Evolutionary conservation across 2,113 vertebrate genomes (phyloP).

Genomic region (Lampris incognitus): DNA sequence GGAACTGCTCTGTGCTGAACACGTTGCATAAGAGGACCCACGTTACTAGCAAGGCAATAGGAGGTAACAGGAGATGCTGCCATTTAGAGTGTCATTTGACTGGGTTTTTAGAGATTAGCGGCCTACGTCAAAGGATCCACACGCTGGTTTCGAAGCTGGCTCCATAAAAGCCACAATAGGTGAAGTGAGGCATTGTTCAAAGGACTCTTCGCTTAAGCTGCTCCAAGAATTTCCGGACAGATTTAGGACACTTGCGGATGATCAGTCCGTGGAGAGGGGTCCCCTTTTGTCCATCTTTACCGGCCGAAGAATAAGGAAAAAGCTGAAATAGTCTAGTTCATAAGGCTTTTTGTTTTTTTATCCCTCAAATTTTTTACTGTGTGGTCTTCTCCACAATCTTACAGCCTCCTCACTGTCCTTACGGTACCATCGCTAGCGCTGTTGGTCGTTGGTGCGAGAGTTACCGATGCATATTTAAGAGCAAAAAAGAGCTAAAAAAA

Average conservation of each 20-base stretch:
- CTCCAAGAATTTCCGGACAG: slow-evolving; percentile 68
- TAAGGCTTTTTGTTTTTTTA: neutral
- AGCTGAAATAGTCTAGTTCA: neutral
- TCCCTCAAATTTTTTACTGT: neutral
- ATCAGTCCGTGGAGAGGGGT: slow-evolving; percentile 26
- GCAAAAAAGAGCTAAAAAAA: neutral
- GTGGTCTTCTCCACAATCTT: too few relatives aligned
- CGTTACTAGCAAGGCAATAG: slow-evolving; percentile 23
- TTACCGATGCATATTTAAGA: too few relatives aligned
- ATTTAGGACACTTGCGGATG: slow-evolving; percentile 61
- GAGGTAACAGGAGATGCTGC: slow-evolving; percentile 47
- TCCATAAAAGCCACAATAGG: slow-evolving; percentile 55
- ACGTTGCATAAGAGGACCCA: slow-evolving; percentile 28
- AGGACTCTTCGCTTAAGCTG: slow-evolving; percentile 66
- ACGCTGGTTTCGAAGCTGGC: slow-evolving; percentile 58
- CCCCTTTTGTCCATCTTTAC: slow-evolving; percentile 51
- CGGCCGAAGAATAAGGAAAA: slow-evolving; percentile 42
- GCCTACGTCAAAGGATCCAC: slow-evolving; percentile 60
- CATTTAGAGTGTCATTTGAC: slow-evolving; percentile 57
- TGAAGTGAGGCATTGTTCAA: slow-evolving; percentile 70
- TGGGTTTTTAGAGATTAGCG: slow-evolving; percentile 60
- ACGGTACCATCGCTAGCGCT: too few relatives aligned
- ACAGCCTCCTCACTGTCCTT: too few relatives aligned
- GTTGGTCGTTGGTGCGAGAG: too few relatives aligned
- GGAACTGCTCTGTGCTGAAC: neutral